These are phyloP conservation scores for Neocrepidodera transversa DNA, from an alignment of 2,888 invertebrate genomes.

Conservation along the genomic window DNA sequence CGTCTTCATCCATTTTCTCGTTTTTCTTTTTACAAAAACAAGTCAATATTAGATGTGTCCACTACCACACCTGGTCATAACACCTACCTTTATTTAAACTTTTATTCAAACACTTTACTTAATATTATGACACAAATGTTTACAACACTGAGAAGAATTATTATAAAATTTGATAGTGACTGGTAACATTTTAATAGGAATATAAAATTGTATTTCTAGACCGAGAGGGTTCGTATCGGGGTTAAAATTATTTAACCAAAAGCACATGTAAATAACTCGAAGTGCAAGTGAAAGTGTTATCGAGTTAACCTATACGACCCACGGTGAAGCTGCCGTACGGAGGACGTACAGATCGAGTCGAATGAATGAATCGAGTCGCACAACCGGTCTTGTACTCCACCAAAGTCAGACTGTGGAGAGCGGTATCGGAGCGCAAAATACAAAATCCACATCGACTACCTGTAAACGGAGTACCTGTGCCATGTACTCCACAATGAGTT, in stretches of 20 bases:
- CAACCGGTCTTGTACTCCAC: constrained; percentile 35
- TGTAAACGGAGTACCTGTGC: not conserved
- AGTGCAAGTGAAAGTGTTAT: constrained; percentile 45
- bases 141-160: constrained; percentile 35
- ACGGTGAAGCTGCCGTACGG: constrained; percentile 34
- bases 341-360: constrained; percentile 32
- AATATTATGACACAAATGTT: constrained; percentile 44
- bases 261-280: constrained; percentile 41
- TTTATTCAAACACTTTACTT: constrained; percentile 44
- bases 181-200: constrained; percentile 26
- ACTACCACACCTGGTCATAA: constrained; percentile 46
- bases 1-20: constrained; percentile 67
- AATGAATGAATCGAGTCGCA: constrained; percentile 10
- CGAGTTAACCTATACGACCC: constrained; percentile 44
- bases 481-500: not conserved
- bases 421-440: constrained; percentile 6
- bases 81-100: constrained; percentile 52
- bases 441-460: constrained; percentile 7
- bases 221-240: constrained; percentile 11
- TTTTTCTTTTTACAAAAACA: constrained; percentile 40
- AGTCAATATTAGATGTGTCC: constrained; percentile 39
- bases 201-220: constrained; percentile 21
- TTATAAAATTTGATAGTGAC: constrained; percentile 26
- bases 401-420: constrained; percentile 36
- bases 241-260: constrained; percentile 27